Conservation (phyloP, 2,113 vertebrate genomes). For the Cricetomys ansorgei region DNA sequence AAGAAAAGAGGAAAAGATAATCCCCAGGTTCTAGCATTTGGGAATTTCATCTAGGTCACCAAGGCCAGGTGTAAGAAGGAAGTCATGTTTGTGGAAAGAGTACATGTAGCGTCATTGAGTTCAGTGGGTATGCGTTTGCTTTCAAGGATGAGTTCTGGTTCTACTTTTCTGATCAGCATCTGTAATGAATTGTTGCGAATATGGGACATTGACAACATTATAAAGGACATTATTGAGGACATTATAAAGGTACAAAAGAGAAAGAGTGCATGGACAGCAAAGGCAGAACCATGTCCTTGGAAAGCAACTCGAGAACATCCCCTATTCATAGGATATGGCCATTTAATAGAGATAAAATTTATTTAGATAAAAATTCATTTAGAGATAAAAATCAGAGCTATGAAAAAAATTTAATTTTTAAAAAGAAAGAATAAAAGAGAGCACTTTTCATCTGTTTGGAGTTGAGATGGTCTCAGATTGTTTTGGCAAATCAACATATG, state of each 20-base stretch:
- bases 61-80: neutral
- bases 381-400: neutral
- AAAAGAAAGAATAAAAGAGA: neutral
- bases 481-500: neutral
- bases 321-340: neutral
- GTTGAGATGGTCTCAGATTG: neutral
- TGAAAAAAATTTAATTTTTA: constrained; percentile 51
- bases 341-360: no score
- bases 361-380: no score
- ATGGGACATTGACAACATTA: neutral
- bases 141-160: neutral
- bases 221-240: no score
- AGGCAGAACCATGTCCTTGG: neutral
- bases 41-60: neutral
- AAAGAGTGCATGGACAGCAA: neutral
- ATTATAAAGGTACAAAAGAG: neutral
- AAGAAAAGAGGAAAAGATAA: neutral
- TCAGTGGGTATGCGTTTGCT: neutral
- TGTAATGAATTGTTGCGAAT: constrained; percentile 2
- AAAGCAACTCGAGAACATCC: constrained; percentile 28
- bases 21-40: neutral
- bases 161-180: neutral
- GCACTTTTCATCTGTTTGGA: constrained; percentile 23
- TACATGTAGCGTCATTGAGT: neutral
- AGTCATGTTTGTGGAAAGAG: neutral